phyloP scores from a whole-genome alignment of 2,113 vertebrate species.

The Megaceryle torquata region DNA sequence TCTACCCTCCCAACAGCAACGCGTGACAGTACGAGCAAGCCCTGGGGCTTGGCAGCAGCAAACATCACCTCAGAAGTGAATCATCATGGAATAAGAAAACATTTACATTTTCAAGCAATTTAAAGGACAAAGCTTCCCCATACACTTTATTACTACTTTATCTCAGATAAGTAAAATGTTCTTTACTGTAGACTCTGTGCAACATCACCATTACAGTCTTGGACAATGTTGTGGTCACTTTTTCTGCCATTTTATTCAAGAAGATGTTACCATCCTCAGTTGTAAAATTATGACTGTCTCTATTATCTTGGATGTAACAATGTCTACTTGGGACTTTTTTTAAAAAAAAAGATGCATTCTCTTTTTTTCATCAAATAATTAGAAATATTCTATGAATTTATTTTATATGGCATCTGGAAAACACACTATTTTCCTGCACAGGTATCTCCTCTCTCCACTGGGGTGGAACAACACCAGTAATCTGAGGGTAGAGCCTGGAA shows the following conservation, averaged over 20 bases:
- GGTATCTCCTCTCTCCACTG: background rate
- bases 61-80: background rate
- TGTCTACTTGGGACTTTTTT: background rate
- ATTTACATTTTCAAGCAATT: background rate
- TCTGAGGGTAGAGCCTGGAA: background rate
- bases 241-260: background rate
- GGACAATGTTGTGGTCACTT: rapidly evolving
- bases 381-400: background rate
- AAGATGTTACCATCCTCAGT: background rate
- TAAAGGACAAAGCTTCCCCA: background rate
- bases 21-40: background rate
- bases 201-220: background rate
- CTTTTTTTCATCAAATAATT: background rate
- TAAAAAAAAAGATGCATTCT: background rate
- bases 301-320: background rate
- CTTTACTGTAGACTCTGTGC: background rate
- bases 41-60: background rate
- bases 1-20: rapidly evolving
- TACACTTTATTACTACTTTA: background rate
- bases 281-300: background rate
- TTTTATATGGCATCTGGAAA: background rate
- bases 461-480: background rate
- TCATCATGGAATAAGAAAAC: background rate
- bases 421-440: background rate
- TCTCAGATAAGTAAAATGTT: background rate